Percentiles rank a stretch among this genome's conserved stretches.
phyloP scores from a whole-genome alignment of 2,888 invertebrate genomes.

The Rhagium mordax region DNA sequence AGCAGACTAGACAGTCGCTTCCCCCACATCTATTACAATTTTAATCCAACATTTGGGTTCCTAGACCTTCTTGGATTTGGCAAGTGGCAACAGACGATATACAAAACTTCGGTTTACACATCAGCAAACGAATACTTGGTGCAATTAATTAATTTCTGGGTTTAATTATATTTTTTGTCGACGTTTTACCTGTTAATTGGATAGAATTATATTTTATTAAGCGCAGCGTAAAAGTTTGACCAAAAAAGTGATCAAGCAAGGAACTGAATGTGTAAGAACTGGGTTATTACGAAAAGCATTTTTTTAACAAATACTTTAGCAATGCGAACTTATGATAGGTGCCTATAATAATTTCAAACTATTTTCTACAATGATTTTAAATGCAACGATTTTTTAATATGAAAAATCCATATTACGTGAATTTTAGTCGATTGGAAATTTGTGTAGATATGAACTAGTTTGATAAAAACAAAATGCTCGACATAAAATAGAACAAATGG shows the following conservation, averaged over 20 bases:
- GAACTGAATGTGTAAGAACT: background rate
- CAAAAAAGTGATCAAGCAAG: constrained; percentile 4
- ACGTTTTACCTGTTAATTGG: background rate
- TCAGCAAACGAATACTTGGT: constrained; percentile 8
- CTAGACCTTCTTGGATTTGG: constrained; percentile 60
- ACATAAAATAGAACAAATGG: constrained; percentile 27
- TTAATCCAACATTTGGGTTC: constrained; percentile 62
- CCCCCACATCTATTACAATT: constrained; percentile 63
- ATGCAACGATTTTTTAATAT: background rate
- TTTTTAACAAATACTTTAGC: background rate
- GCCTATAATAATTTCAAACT: background rate
- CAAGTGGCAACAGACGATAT: constrained; percentile 35
- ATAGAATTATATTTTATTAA: background rate
- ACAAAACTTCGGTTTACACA: constrained; percentile 30
- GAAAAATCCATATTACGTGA: background rate
- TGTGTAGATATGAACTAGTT: background rate
- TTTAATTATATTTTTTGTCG: background rate
- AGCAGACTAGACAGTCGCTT: constrained; percentile 59
- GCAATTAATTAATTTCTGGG: constrained; percentile 16
- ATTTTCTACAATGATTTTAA: background rate
- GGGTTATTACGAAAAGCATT: background rate
- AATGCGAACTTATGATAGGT: background rate
- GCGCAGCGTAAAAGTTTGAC: background rate
- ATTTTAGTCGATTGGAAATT: constrained; percentile 4
- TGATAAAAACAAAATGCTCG: constrained; percentile 17